Evolutionary conservation across 2,888 invertebrate genomes (phyloP), one percentile per base, ranked within the genome.

Genomic region (Xestia xanthographa): DNA sequence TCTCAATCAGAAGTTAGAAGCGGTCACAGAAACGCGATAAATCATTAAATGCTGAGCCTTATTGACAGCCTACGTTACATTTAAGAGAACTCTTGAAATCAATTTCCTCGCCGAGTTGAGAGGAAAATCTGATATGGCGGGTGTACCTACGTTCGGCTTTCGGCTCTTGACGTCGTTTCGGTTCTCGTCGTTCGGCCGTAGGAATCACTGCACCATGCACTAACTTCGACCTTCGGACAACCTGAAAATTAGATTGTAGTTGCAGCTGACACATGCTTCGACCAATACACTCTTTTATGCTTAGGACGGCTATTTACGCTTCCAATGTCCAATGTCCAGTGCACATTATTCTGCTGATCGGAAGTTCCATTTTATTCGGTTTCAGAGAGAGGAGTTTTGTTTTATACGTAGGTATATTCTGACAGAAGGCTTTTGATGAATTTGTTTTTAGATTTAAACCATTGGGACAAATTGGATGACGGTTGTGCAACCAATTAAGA

Each of bases 211-310:
- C 86, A 82, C 89, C 90, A 90, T 89, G 89, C 80, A 90, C 92
- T 92, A 83, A 90, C 86, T 90, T 81, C 89, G 90, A 88, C 89
- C 92, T 92, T 93, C 91, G 93, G 93, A 94, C 93, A 93, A 91
- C 90, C 92, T 93, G 94, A 93, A 95, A 95, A 95, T 95, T 94
- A 92, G 93, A 93, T 95, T 95, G 92, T 87, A 91, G 90, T 91
- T 95, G 94, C 91, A 84, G 86, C 87, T 91, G 94, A 93, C 94
- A 93, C 90, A 90, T 91, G 91, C 85, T 87, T 90, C 85, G 87
- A 72, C 83, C 87, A 87, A 80, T 85, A 83, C 81, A 75, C 80
- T 72, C 86, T 86, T 84, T 86, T 87, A 86, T 82, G 87, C 79
- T 84, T 83, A 83, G 86, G 89, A 89, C 88, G 84, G 85, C 81